Evolutionary conservation across 2,113 vertebrate species (phyloP).

Genomic region (Cacatua alba): DNA sequence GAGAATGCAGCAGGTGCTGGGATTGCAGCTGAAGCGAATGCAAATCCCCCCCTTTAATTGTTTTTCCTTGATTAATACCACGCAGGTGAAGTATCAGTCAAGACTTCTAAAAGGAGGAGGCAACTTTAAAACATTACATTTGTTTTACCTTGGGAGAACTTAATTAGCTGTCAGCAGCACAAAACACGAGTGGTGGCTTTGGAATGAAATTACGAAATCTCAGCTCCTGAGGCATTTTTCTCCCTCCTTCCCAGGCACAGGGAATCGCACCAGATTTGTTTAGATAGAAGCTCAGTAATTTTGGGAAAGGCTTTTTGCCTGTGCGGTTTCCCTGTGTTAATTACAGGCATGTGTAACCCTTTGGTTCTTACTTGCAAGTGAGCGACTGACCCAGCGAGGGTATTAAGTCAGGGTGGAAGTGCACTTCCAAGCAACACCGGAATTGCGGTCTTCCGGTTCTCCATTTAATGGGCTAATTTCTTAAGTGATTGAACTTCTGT

Average conservation of each 20-base stretch:
- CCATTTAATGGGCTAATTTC: slow-evolving; percentile 55
- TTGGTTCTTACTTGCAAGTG: slow-evolving; percentile 20
- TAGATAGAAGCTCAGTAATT: slow-evolving; percentile 51
- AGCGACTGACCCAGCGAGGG: not conserved
- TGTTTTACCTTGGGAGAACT: slow-evolving; percentile 75
- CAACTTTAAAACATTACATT: slow-evolving; percentile 35
- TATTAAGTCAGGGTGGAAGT: not conserved
- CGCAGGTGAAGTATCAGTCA: not conserved
- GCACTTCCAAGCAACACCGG: not conserved
- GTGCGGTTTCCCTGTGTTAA: slow-evolving; percentile 58
- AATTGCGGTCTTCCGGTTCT: not conserved
- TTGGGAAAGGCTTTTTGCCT: slow-evolving; percentile 58
- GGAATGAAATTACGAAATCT: slow-evolving; percentile 70
- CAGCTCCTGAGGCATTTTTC: slow-evolving; percentile 63
- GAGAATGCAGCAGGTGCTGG: not conserved
- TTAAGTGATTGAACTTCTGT: slow-evolving; percentile 48
- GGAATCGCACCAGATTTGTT: slow-evolving; percentile 48
- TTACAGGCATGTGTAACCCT: slow-evolving; percentile 57
- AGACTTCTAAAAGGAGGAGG: slow-evolving; percentile 32
- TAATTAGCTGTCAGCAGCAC: slow-evolving; percentile 77
- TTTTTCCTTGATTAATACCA: not conserved
- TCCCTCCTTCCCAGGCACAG: slow-evolving; percentile 41
- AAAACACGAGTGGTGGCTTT: slow-evolving; percentile 63
- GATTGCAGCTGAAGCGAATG: not conserved
- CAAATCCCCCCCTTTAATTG: not conserved